phyloP scores from a whole-genome alignment of 1,140 invertebrate genomes.

The Paralvinella palmiformis region DNA sequence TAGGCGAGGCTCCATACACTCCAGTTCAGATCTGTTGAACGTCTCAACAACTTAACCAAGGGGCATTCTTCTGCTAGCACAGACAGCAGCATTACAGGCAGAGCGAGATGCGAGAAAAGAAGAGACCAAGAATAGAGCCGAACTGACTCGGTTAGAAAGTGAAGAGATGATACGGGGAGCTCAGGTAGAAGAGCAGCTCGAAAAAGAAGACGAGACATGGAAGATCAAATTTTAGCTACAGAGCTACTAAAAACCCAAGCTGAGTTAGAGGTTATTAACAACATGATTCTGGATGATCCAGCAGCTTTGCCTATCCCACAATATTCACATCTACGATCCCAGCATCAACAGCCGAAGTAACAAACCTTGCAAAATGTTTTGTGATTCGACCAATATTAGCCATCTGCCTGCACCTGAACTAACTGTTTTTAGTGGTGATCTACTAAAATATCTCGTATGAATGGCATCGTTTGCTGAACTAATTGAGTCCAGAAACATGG shows the following conservation, averaged over 20 bases:
- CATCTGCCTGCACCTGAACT: conserved; percentile 24
- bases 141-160: background rate
- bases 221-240: background rate
- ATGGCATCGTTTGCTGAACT: conserved; percentile 3
- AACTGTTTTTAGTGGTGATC: conserved; percentile 22
- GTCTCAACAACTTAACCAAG: too few relatives aligned
- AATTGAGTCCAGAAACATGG: background rate
- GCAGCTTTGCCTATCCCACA: background rate
- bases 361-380: background rate
- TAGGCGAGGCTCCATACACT: too few relatives aligned
- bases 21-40: too few relatives aligned
- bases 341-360: background rate
- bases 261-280: background rate
- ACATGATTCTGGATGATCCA: background rate
- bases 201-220: background rate
- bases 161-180: background rate
- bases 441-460: conserved; percentile 17
- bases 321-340: background rate
- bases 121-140: background rate
- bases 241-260: background rate
- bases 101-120: too few relatives aligned
- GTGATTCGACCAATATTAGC: background rate
- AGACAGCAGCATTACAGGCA: too few relatives aligned
- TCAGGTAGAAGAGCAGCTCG: background rate
- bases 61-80: too few relatives aligned